These are phyloP conservation scores for Garra rufa DNA, from an alignment of 2,113 vertebrate genomes.

Conservation along the genomic window DNA sequence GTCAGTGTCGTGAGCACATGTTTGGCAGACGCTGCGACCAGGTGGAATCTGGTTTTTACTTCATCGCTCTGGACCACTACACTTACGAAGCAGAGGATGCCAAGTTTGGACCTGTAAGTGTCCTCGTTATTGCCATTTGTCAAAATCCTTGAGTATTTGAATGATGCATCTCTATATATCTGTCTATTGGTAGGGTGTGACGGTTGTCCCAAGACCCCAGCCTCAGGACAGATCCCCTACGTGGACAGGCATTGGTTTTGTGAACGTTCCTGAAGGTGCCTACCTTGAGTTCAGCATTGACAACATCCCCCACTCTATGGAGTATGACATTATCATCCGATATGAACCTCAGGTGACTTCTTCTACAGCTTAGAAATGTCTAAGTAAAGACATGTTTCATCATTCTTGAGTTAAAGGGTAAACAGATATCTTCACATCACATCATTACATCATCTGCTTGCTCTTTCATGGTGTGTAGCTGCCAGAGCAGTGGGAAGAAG, in stretches of 20 bases:
- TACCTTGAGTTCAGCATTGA: constrained; percentile 91
- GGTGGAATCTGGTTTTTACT: constrained; percentile 94
- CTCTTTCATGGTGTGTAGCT: constrained; percentile 74
- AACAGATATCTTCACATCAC: neutral
- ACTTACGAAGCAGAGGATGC: constrained; percentile 93
- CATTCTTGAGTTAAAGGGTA: neutral
- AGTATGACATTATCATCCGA: constrained; percentile 92
- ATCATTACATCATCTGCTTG: constrained; percentile 3
- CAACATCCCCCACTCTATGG: constrained; percentile 95
- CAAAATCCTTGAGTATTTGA: neutral
- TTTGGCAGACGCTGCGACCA: constrained; percentile 91
- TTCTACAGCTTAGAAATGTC: neutral
- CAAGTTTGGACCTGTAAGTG: constrained; percentile 84
- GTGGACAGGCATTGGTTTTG: constrained; percentile 94
- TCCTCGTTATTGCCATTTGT: neutral
- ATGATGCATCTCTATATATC: neutral
- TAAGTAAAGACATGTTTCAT: constrained; percentile 5
- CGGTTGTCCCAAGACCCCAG: constrained; percentile 81
- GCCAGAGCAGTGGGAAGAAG: constrained; percentile 96
- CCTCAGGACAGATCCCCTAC: constrained; percentile 87
- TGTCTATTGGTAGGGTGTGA: constrained; percentile 79
- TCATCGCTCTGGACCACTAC: constrained; percentile 93
- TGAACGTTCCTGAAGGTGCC: constrained; percentile 89
- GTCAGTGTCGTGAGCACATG: constrained; percentile 88
- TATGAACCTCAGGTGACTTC: constrained; percentile 92